Evolutionary conservation across 2,888 invertebrate species (phyloP).

Genomic region (Branchellion lobata): DNA sequence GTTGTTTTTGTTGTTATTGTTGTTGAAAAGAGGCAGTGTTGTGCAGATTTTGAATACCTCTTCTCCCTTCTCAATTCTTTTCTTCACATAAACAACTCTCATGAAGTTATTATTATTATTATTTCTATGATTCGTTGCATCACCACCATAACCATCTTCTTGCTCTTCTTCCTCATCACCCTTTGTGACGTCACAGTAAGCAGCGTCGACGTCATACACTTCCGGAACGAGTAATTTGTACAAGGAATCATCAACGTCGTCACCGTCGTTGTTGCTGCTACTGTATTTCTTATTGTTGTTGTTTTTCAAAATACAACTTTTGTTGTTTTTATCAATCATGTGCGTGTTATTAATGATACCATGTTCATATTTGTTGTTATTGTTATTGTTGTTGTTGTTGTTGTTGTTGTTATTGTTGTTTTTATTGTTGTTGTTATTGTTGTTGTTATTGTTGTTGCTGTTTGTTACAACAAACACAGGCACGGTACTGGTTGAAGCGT

Average conservation of each 20-base stretch:
- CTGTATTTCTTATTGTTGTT: no score
- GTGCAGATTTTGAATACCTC: background rate
- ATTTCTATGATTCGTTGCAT: no score
- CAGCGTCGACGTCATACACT: background rate
- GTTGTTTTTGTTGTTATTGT: background rate
- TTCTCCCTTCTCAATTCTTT: background rate
- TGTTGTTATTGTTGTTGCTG: background rate
- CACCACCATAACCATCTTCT: background rate
- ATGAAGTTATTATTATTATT: background rate
- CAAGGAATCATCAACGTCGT: background rate
- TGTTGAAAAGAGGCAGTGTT: background rate
- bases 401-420: no score
- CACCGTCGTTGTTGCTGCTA: no score
- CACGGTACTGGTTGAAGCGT: background rate
- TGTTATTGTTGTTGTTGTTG: no score
- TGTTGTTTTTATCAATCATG: background rate
- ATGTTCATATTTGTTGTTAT: no score
- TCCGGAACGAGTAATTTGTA: background rate
- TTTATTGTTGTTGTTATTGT: no score
- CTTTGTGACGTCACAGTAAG: background rate
- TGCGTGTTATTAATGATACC: no score
- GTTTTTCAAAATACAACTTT: no score
- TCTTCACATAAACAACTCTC: background rate
- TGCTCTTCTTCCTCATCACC: background rate
- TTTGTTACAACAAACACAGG: background rate